A percentile compares a stretch with the other conserved stretches of the same genome.
These are phyloP conservation scores for Lycodopsis pacificus DNA, from an alignment of 2,797 vertebrate genomes.

Conservation along the genomic window DNA sequence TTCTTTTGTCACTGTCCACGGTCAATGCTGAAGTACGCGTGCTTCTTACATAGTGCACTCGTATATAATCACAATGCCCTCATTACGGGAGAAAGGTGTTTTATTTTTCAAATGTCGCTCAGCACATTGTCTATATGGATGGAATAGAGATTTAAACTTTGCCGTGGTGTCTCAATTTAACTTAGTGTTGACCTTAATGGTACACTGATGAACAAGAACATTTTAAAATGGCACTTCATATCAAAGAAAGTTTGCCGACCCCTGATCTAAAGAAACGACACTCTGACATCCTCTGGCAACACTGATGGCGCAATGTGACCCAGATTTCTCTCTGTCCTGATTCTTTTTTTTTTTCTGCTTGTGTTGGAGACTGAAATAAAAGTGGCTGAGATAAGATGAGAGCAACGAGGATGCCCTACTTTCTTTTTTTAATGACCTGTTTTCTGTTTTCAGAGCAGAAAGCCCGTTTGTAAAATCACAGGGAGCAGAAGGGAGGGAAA, in stretches of 20 bases:
- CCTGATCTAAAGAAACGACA: slow-evolving; percentile 21
- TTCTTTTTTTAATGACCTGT: slow-evolving; percentile 79
- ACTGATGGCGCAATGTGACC: slow-evolving; percentile 59
- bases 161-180: background rate
- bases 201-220: background rate
- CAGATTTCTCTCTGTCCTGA: slow-evolving; percentile 61
- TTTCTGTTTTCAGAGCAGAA: slow-evolving; percentile 73
- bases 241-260: background rate
- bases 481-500: slow-evolving; percentile 25
- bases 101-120: background rate
- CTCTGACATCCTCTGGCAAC: slow-evolving; percentile 37
- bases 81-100: background rate
- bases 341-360: slow-evolving; percentile 44
- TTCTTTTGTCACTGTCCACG: background rate
- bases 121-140: background rate
- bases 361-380: slow-evolving; percentile 38
- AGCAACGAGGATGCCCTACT: slow-evolving; percentile 81
- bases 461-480: slow-evolving; percentile 14
- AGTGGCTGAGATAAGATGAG: slow-evolving; percentile 43
- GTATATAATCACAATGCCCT: background rate
- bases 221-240: background rate
- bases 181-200: background rate
- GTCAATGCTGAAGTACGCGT: background rate
- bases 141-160: background rate
- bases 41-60: too few relatives aligned